These are phyloP conservation scores for Sebastes miniatus DNA, from an alignment of 2,797 vertebrate species.

Conservation along the genomic window DNA sequence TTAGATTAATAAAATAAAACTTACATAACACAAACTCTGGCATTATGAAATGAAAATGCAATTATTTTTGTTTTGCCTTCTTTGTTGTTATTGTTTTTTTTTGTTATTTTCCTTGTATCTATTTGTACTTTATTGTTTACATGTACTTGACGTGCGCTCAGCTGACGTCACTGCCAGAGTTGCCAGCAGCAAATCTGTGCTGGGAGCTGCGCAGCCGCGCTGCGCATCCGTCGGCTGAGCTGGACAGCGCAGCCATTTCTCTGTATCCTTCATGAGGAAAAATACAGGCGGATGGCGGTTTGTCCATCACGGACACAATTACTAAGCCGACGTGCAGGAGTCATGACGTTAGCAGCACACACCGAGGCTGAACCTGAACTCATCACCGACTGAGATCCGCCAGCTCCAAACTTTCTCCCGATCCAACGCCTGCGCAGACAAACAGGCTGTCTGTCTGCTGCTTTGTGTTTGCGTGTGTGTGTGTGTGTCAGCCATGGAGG, in stretches of 20 bases:
- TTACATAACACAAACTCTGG: too few species aligned
- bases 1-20: too few species aligned
- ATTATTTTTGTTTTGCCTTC: too few species aligned
- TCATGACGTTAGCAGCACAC: background rate
- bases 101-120: too few species aligned
- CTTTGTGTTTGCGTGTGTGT: background rate
- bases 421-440: slow-evolving; percentile 68
- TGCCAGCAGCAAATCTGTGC: slow-evolving; percentile 69
- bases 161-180: slow-evolving; percentile 69
- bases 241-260: slow-evolving; percentile 81
- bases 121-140: background rate
- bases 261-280: slow-evolving; percentile 18
- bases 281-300: background rate
- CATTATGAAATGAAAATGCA: too few species aligned
- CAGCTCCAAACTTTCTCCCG: slow-evolving; percentile 62
- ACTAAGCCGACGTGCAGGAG: background rate
- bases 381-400: slow-evolving; percentile 22
- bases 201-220: slow-evolving; percentile 79
- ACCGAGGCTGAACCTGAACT: slow-evolving; percentile 1
- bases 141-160: background rate
- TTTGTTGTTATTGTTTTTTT: too few species aligned
- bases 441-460: background rate
- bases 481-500: slow-evolving; percentile 53
- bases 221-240: slow-evolving; percentile 78
- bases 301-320: background rate